These are phyloP conservation scores for Mastigias papua DNA, from an alignment of 30 jellyfish, hydroid and myxozoan species.

Conservation along the genomic window DNA sequence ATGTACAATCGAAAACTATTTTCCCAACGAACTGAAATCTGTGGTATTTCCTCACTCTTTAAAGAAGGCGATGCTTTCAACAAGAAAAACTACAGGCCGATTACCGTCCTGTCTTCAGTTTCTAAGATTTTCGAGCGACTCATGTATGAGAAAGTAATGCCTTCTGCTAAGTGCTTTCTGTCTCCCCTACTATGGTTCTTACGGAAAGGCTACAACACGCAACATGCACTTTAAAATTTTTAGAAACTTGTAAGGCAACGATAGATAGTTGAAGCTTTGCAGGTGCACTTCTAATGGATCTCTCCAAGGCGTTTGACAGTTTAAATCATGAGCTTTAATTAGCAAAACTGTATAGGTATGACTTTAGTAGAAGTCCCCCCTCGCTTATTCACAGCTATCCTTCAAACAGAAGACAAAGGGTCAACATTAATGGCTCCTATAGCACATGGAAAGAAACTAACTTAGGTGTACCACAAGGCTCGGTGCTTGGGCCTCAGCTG, in stretches of 20 bases:
- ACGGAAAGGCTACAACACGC: slow-evolving; percentile 13
- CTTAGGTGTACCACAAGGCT: slow-evolving; percentile 41
- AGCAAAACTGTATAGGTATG: slow-evolving; percentile 12
- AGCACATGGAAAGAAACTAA: slow-evolving; percentile 34
- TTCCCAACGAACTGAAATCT: slow-evolving; percentile 26
- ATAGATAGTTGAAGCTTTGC: slow-evolving; percentile 14
- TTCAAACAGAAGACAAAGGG: slow-evolving; percentile 9
- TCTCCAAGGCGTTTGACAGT: slow-evolving; percentile 1
- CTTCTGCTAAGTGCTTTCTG: slow-evolving; percentile 11
- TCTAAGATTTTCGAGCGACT: slow-evolving; percentile 1
- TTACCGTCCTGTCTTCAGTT: slow-evolving; percentile 25
- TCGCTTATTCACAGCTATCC: slow-evolving; percentile 33
- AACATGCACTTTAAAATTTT: not conserved
- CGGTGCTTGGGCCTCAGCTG: slow-evolving; percentile 15
- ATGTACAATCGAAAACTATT: not conserved
- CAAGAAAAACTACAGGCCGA: slow-evolving; percentile 7
- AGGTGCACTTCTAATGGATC: slow-evolving; percentile 1
- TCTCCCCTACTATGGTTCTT: slow-evolving; percentile 3
- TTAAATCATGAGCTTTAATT: not conserved
- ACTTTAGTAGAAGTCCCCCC: slow-evolving; percentile 33
- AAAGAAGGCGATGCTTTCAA: slow-evolving; percentile 16
- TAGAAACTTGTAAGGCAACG: slow-evolving; percentile 8
- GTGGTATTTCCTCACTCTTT: not conserved
- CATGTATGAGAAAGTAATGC: slow-evolving; percentile 11
- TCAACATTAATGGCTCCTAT: slow-evolving; percentile 19